A percentile compares a stretch with the other conserved stretches of the same genome.
phyloP scores from a whole-genome alignment of 2,113 vertebrate species.

The rat (Rattus norvegicus) region DNA sequence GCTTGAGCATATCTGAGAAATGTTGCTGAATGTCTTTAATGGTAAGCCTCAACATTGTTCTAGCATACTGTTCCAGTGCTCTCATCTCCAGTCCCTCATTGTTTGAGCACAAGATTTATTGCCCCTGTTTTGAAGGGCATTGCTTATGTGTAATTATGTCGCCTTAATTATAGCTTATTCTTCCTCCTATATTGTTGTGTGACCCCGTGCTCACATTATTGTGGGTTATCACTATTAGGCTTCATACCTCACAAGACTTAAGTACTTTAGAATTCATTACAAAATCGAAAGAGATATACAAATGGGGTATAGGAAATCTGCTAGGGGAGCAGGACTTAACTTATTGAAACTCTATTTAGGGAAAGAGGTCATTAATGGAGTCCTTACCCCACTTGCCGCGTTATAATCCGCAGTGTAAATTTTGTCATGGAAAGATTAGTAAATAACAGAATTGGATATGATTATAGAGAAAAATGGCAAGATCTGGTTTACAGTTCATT shows the following conservation, averaged over 20 bases:
- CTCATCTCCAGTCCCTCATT: constrained; percentile 7
- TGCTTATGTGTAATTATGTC: constrained; percentile 67
- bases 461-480: not conserved
- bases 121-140: constrained; percentile 57
- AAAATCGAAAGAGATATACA: constrained; percentile 54
- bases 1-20: not conserved
- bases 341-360: not conserved
- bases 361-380: not conserved
- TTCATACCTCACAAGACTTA: constrained; percentile 71
- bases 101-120: constrained; percentile 67
- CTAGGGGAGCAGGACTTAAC: not conserved
- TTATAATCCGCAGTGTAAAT: not conserved
- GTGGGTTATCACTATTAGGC: not conserved
- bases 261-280: constrained; percentile 66
- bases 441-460: not conserved
- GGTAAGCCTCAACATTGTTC: not conserved
- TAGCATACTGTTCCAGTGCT: not conserved
- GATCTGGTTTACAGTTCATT: not conserved
- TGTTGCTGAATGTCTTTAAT: not conserved
- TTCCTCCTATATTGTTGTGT: constrained; percentile 64
- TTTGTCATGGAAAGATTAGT: not conserved
- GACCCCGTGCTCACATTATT: constrained; percentile 61
- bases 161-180: constrained; percentile 74
- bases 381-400: not conserved
- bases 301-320: not conserved